Base-by-base conservation (phyloP, 2,797 vertebrate genomes). In the Myotis findleyi region DNA sequence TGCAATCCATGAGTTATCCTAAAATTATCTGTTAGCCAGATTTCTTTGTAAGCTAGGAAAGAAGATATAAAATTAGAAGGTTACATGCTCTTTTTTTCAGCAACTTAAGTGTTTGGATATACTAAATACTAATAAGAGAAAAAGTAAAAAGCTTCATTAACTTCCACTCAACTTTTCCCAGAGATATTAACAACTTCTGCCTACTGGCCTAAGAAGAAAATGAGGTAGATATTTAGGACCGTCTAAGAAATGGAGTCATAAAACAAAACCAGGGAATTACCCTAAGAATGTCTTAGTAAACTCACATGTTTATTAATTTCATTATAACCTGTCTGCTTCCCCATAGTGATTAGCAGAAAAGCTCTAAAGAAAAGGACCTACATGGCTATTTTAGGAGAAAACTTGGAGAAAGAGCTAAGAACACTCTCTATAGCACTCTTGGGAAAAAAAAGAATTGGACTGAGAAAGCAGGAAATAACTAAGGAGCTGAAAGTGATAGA, bases 331-430 rank as follows among this genome's bases (percentile, higher is more conserved):
- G 10, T 88, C 57, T 68, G 59, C 57, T 89, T 91, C 94, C 36
- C 89, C 81, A 83, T 3, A 81, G 47, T 89, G 47, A 79, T 44
- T 73, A 82, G 11, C 18, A 89, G 20, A n/a, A 92, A 93, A 86
- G 33, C 20, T 33, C 64, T 87, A 75, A 89, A 95, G 49, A 91
- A 90, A 94, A 91, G 25, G 16, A 75, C 25, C n/a, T 89, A 30
- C 13, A 23, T 47, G 41, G 13, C 95, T 93, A 97, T 80, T 94
- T 87, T 86, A 91, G 53, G 47, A 95, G 79, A 92, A 92, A 92
- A 64, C 23, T 47, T 88, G 49, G 38, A 89, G 59, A 57, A 77
- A 36, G 10, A 72, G 20, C 53, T n/a, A 79, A 53, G 17, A 47
- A 77, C 53, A 64, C 12, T 62, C 53, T 77, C 30, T 91, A 23